Base-by-base conservation (phyloP, 92 coral and sea anemone genomes). In the Blastomussa wellsi region DNA sequence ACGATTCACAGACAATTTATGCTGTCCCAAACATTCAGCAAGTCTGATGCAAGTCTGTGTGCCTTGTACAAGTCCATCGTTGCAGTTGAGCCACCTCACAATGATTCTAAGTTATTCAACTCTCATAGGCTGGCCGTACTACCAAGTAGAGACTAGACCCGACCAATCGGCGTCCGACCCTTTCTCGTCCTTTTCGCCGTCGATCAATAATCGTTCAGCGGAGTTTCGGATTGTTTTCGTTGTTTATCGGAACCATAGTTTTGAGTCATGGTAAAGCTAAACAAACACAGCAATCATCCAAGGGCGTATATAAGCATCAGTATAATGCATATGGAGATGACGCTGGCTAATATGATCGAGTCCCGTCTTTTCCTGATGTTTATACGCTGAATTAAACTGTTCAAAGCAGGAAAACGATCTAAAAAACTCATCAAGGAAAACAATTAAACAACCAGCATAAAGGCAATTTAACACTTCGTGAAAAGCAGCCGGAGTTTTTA, bases 401-500 rank as follows among this genome's bases (percentile, higher is more conserved):
- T 97, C 38, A 97, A 87, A 41, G 91, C 98, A 1, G 99, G 98
- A 47, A 97, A 97, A 59, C 98, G 97, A 84, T 89, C 99, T 96
- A 76, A 29, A 48, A 44, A 57, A 26, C 32, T 36, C 13, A 35
- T 89, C 59, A 89, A 89, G 89, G 89, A 82, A 62, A 49, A 37
- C 24, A 8, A 22, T 14, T 15, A 89, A 86, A 85, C 75, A 60
- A 48, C 36, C 22, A 7, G 12, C 20, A n/a, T 32, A 2, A 32
- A 71, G 32, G 22, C 73, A 37, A 24, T 2, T 71, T 22, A 48
- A 5, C 1, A 55, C 6, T 26, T n/a, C n/a, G n/a, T n/a, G n/a
- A 1, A 28, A 7, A 9, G 16, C 73, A 0, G 20, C 41, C 5
- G n/a, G 60, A 0, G 5, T 19, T 19, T 53, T 53, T 0, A 16